Percentiles rank a stretch among this genome's conserved stretches.
phyloP scores from a whole-genome alignment of 2,113 vertebrate species.

The Gavialis gangeticus region DNA sequence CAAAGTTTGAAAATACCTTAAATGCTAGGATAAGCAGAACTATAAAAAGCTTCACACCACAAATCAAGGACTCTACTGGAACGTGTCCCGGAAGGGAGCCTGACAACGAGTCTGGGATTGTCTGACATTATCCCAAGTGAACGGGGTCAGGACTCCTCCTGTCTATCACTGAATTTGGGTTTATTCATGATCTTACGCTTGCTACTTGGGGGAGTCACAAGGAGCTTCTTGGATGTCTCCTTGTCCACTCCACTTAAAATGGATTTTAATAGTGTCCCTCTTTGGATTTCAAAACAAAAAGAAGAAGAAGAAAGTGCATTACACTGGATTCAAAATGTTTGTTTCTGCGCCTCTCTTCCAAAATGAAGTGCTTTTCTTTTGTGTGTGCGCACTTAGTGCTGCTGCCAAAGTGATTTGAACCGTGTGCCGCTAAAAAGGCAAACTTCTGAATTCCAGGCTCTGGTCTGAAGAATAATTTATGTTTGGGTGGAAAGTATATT shows the following conservation, averaged over 20 bases:
- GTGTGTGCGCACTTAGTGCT: constrained; percentile 36
- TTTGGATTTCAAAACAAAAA: too few relatives aligned
- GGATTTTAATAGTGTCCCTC: constrained; percentile 17
- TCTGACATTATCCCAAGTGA: not conserved
- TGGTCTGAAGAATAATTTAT: constrained; percentile 48
- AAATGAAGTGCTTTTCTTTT: not conserved
- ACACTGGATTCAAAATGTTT: constrained; percentile 36
- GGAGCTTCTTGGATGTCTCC: not conserved
- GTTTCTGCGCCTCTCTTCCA: not conserved
- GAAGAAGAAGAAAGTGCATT: not conserved
- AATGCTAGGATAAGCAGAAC: constrained; percentile 72
- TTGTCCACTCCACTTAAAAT: not conserved
- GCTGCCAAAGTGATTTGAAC: constrained; percentile 47
- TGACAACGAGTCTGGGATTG: not conserved
- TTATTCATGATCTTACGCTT: not conserved
- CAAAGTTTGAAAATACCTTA: constrained; percentile 68
- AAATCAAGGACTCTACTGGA: constrained; percentile 41
- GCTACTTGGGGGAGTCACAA: not conserved
- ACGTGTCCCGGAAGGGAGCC: not conserved
- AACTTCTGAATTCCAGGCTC: constrained; percentile 30
- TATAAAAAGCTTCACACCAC: constrained; percentile 60
- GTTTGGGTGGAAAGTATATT: constrained; percentile 62
- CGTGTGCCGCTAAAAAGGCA: constrained; percentile 37
- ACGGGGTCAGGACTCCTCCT: not conserved
- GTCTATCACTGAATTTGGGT: not conserved